These are phyloP conservation scores for Penelope pileata DNA, from an alignment of 2,113 vertebrate genomes.

Conservation along the genomic window DNA sequence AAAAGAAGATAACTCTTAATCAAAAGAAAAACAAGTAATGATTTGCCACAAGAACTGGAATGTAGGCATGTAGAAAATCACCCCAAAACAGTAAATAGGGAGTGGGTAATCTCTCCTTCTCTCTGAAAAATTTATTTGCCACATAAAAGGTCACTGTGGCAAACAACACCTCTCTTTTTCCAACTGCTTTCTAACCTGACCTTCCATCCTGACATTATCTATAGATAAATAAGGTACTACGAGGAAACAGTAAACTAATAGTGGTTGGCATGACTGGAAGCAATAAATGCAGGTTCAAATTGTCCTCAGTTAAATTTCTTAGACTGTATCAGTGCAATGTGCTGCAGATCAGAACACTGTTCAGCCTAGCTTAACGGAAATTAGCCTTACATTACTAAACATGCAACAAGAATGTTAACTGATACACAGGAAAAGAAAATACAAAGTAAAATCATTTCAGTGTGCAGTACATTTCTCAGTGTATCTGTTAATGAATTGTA, in stretches of 20 bases:
- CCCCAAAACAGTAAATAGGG: background rate
- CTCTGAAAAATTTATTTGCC: background rate
- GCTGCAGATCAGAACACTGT: background rate
- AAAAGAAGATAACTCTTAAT: background rate
- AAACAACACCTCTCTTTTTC: background rate
- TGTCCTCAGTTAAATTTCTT: background rate
- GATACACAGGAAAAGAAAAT: background rate
- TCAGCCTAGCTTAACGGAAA: background rate
- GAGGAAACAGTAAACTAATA: background rate
- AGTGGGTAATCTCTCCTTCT: background rate
- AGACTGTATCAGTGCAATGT: rapidly evolving
- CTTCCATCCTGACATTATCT: background rate
- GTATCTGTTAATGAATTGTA: background rate
- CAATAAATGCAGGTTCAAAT: background rate
- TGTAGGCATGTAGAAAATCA: background rate
- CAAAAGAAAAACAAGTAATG: background rate
- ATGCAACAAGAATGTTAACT: background rate
- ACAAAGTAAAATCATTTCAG: background rate
- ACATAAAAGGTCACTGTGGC: background rate
- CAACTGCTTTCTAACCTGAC: background rate
- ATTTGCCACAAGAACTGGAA: background rate
- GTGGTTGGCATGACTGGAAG: background rate
- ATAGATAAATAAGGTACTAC: background rate
- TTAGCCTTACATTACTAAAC: background rate
- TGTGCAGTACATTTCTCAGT: background rate